Percentiles rank a stretch among this genome's conserved stretches.
phyloP scores from a whole-genome alignment of 2,797 vertebrate species.

The Enteromius mattozi region DNA sequence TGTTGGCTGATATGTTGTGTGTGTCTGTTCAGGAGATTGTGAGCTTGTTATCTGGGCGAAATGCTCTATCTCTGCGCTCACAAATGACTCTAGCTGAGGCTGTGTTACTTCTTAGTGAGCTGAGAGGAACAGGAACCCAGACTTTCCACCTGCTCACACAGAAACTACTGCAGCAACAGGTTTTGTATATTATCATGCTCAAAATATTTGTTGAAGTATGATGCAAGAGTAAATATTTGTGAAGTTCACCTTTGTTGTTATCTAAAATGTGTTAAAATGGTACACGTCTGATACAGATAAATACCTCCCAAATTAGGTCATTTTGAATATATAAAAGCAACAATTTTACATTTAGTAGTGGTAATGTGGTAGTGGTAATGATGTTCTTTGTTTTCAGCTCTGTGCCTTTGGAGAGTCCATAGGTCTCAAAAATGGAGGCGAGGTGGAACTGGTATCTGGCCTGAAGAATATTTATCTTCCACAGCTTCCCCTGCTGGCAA shows the following conservation, averaged over 20 bases:
- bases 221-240: background rate
- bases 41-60: constrained; percentile 68
- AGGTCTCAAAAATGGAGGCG: constrained; percentile 67
- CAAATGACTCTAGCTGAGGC: constrained; percentile 70
- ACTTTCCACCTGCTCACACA: constrained; percentile 70
- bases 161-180: constrained; percentile 76
- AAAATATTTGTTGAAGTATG: background rate
- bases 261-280: constrained; percentile 7
- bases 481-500: constrained; percentile 81
- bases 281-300: background rate
- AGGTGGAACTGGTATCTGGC: constrained; percentile 69
- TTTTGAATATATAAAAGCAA: background rate
- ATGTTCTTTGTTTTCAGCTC: constrained; percentile 75
- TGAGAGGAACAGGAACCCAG: constrained; percentile 61
- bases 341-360: background rate
- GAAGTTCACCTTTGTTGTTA: background rate
- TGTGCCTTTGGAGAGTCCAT: constrained; percentile 79
- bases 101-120: constrained; percentile 70
- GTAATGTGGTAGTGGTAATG: background rate
- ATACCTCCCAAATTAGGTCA: background rate
- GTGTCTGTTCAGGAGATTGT: constrained; percentile 71
- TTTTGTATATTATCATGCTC: constrained; percentile 38
- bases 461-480: constrained; percentile 88
- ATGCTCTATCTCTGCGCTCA: constrained; percentile 65
- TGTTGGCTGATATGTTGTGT: constrained; percentile 24